Evolutionary conservation across 2,113 vertebrate genomes (phyloP).

Genomic region (Cololabis saira): DNA sequence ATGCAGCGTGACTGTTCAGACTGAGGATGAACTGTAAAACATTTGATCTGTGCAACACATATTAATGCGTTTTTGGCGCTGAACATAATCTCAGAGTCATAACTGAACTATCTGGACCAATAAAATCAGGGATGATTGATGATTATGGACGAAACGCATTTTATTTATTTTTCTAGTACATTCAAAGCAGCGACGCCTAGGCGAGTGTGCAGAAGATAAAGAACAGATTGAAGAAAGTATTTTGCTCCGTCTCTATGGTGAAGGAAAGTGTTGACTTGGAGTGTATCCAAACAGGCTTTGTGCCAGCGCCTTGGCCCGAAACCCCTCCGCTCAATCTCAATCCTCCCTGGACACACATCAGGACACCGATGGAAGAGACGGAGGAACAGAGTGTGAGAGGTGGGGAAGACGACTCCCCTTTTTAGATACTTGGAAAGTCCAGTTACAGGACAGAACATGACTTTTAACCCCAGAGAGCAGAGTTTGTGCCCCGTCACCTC

Average conservation of each 20-base stretch:
- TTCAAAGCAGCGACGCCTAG: conserved; percentile 1
- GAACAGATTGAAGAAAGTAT: conserved; percentile 14
- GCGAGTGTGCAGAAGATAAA: conserved; percentile 3
- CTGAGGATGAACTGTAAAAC: too few relatives aligned
- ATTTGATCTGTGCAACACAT: too few relatives aligned
- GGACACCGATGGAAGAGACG: conserved; percentile 56
- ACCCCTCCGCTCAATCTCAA: conserved; percentile 22
- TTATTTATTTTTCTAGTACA: not conserved
- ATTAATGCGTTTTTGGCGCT: too few relatives aligned
- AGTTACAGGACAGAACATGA: conserved; percentile 4
- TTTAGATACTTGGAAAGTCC: conserved; percentile 19
- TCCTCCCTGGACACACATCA: conserved; percentile 30
- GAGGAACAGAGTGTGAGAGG: conserved; percentile 23
- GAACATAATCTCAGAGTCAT: too few relatives aligned
- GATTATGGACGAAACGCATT: not conserved
- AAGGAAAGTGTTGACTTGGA: conserved; percentile 48
- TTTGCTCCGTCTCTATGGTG: conserved; percentile 13
- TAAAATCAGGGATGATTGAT: not conserved
- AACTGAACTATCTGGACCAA: too few relatives aligned
- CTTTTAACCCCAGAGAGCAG: conserved; percentile 26
- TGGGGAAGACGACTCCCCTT: conserved; percentile 11
- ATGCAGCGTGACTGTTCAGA: too few relatives aligned
- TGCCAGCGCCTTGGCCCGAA: conserved; percentile 45
- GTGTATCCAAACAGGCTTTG: conserved; percentile 60
- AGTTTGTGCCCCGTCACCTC: conserved; percentile 37